phyloP scores from a whole-genome alignment of 92 coral and sea anemone genomes.

The Bergia sp. region DNA sequence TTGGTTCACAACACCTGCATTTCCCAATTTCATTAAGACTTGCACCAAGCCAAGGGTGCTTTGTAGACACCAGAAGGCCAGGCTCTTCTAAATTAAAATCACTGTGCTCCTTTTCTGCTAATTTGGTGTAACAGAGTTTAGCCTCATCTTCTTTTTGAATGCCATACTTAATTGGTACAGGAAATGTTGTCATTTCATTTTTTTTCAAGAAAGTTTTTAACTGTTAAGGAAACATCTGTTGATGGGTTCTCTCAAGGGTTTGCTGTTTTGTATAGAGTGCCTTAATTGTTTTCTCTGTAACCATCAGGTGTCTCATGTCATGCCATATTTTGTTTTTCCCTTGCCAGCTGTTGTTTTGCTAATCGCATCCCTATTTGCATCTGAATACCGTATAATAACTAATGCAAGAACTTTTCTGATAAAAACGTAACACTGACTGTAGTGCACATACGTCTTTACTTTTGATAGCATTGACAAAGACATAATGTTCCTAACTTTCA shows the following conservation, averaged over 20 bases:
- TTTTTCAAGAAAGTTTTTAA: slow-evolving; percentile 28
- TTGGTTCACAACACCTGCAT: slow-evolving; percentile 47
- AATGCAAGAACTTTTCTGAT: too few species aligned
- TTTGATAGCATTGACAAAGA: too few species aligned
- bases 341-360: too few species aligned
- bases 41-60: slow-evolving; percentile 54
- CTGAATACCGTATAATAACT: too few species aligned
- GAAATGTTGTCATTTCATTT: slow-evolving; percentile 6
- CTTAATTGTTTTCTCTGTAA: slow-evolving; percentile 28
- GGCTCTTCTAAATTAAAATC: slow-evolving; percentile 40
- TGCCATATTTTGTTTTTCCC: slow-evolving; percentile 56
- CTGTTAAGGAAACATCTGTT: slow-evolving; percentile 32
- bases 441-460: too few species aligned
- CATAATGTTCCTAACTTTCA: too few species aligned
- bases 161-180: slow-evolving; percentile 47
- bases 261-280: slow-evolving; percentile 31
- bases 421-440: too few species aligned
- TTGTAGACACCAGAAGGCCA: slow-evolving; percentile 44
- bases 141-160: slow-evolving; percentile 56
- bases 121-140: slow-evolving; percentile 31
- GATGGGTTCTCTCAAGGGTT: slow-evolving; percentile 49
- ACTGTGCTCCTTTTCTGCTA: slow-evolving; percentile 36
- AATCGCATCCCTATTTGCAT: too few species aligned
- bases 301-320: slow-evolving; percentile 63
- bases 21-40: slow-evolving; percentile 14